Percentiles rank a stretch among this genome's conserved stretches.
These are phyloP conservation scores for Gonocerus acuteangulatus DNA, from an alignment of 2,888 invertebrate species.

Conservation along the genomic window DNA sequence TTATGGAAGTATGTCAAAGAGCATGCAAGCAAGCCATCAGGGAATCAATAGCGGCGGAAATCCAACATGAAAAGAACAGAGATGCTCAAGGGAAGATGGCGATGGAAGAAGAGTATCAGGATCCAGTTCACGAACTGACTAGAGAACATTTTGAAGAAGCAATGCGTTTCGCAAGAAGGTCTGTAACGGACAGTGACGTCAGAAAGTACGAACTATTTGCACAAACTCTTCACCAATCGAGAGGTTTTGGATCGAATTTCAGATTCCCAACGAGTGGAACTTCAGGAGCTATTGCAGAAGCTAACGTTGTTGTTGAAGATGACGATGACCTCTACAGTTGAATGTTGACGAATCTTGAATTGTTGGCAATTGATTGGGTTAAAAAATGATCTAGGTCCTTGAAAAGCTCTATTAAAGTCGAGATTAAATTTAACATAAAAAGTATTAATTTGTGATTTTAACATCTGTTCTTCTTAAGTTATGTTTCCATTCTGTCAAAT, in stretches of 20 bases:
- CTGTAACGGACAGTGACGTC: slow-evolving; percentile 89
- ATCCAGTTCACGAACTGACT: slow-evolving; percentile 31
- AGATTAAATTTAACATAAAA: no score
- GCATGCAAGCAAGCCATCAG: slow-evolving; percentile 55
- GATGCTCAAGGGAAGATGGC: slow-evolving; percentile 20
- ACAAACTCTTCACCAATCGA: slow-evolving; percentile 97
- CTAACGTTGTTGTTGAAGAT: slow-evolving; percentile 49
- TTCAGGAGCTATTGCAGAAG: slow-evolving; percentile 55
- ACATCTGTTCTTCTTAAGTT: no score
- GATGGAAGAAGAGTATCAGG: slow-evolving; percentile 27
- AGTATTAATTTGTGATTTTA: no score
- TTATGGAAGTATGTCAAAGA: slow-evolving; percentile 56
- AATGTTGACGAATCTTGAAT: no score
- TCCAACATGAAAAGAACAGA: background rate
- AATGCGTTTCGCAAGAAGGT: slow-evolving; percentile 31
- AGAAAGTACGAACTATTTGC: slow-evolving; percentile 99
- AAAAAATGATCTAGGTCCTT: no score
- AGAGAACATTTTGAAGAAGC: slow-evolving; percentile 33
- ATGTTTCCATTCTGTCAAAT: no score
- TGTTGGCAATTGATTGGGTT: no score
- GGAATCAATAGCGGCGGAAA: slow-evolving; percentile 48
- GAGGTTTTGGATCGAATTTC: slow-evolving; percentile 97
- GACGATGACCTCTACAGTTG: slow-evolving; percentile 96
- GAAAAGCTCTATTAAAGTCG: no score
- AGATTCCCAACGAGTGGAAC: slow-evolving; percentile 53